Base-by-base conservation (phyloP, 2,113 vertebrate species). In the Dicentrarchus labrax region DNA sequence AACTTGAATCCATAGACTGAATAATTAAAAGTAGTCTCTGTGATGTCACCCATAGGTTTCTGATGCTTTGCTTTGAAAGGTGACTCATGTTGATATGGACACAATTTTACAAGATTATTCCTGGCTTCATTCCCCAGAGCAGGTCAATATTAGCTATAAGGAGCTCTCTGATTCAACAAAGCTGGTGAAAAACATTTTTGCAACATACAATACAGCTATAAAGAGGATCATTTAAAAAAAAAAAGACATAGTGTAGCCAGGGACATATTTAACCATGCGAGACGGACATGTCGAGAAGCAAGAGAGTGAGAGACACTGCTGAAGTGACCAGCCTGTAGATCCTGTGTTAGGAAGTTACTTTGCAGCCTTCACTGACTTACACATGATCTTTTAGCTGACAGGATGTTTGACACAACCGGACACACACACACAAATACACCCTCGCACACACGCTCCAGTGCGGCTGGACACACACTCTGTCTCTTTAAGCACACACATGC, bases 321-420 rank as follows among this genome's bases (percentile, higher is more conserved):
- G 73, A 85, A 83, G 22, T 74, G 75, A 88, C 83, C 64, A 36
- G 54, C 72, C 77, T 41, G 22, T 67, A 83, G 54, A 82, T 71
- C 73, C 64, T 38, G 36, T 47, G 73, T 50, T 57, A 45, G 19
- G 60, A 84, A 90, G 76, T 70, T 78, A 65, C 60, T 88, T 43
- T 76, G 71, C 21, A 39, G 80, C 69, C 73, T 76, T 91, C 76
- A 62, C 8, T 65, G 78, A 62, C 48, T 72, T 62, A 47, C 73
- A 66, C 59, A 68, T 43, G 75, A 77, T 79, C 60, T 59, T 68
- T 57, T 70, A 59, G 75, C 64, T 87, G 89, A 88, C 86, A 84
- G 76, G 50, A 83, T 16, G 68, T 66, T 76, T 91, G 84, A 91
- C 66, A 83, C 57, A 72, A 81, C 47, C 1, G 21, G 71, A 88